Evolutionary conservation across 1,140 invertebrate genomes (phyloP).

Genomic region (Elymnias hypermnestra): DNA sequence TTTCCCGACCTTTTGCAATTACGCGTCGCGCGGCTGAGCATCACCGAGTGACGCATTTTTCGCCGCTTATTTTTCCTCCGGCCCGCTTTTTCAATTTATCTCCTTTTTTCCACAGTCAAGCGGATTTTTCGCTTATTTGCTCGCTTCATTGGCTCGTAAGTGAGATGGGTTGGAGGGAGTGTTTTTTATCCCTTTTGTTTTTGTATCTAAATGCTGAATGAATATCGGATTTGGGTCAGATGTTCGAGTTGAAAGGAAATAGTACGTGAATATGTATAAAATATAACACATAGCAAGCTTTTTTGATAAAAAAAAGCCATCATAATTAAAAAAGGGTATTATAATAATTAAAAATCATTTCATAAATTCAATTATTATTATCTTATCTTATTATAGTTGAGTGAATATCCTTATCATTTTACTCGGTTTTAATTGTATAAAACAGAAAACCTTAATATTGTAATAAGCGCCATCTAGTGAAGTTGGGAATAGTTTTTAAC

Average conservation of each 20-base stretch:
- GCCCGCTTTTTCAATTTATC: slow-evolving; percentile 58
- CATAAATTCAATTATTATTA: no score
- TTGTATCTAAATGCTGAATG: slow-evolving; percentile 36
- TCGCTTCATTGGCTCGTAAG: slow-evolving; percentile 72
- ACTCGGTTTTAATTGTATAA: no score
- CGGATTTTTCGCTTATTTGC: slow-evolving; percentile 73
- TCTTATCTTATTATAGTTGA: no score
- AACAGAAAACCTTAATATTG: no score
- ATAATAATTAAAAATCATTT: no score
- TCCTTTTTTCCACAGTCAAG: slow-evolving; percentile 63
- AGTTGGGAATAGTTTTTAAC: no score
- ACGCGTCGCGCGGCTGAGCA: slow-evolving; percentile 51
- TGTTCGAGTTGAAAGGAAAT: slow-evolving; percentile 3
- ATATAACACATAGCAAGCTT: neutral
- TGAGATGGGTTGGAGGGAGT: slow-evolving; percentile 56
- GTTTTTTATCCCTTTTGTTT: slow-evolving; percentile 53
- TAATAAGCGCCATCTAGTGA: no score
- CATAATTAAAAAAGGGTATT: no score
- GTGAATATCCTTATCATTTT: no score
- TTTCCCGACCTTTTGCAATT: slow-evolving; percentile 66
- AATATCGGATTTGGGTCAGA: slow-evolving; percentile 59
- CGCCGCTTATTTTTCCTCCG: slow-evolving; percentile 35
- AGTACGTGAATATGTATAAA: no score
- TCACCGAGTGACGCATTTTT: slow-evolving; percentile 58
- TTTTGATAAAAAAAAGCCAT: no score